These are phyloP conservation scores for Meles meles DNA, from an alignment of 2,113 vertebrate species.

Conservation along the genomic window DNA sequence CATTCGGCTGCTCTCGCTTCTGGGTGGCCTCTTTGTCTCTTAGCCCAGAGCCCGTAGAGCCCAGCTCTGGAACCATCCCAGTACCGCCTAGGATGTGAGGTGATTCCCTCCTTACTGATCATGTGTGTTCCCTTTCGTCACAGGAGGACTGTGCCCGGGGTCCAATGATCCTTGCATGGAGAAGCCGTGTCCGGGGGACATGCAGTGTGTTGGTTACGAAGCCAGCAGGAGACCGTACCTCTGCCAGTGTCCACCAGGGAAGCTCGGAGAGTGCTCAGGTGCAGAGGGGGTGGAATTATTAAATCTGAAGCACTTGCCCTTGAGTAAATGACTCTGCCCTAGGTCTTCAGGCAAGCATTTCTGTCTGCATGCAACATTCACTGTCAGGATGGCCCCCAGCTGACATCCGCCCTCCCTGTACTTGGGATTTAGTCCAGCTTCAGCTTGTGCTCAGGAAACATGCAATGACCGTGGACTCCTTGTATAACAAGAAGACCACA, in stretches of 20 bases:
- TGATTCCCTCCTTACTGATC: slow-evolving; percentile 12
- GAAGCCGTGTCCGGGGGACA: slow-evolving; percentile 93
- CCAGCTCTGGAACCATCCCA: not conserved
- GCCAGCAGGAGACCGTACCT: slow-evolving; percentile 88
- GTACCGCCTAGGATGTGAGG: not conserved
- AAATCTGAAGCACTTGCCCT: not conserved
- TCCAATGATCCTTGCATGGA: slow-evolving; percentile 90
- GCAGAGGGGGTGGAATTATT: not conserved
- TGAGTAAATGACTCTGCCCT: not conserved
- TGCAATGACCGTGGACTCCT: not conserved
- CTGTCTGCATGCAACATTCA: not conserved
- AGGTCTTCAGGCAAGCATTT: not conserved
- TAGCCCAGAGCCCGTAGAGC: not conserved
- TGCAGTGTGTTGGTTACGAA: slow-evolving; percentile 94
- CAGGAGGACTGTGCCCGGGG: slow-evolving; percentile 92
- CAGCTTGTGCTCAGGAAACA: not conserved
- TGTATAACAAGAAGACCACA: not conserved
- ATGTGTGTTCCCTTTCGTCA: slow-evolving; percentile 50
- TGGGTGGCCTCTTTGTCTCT: not conserved
- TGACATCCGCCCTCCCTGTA: not conserved
- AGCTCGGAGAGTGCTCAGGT: slow-evolving; percentile 98
- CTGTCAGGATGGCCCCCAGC: not conserved
- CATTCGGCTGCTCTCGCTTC: not conserved
- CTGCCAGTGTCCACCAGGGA: slow-evolving; percentile 96
- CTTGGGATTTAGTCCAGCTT: not conserved